phyloP scores from a whole-genome alignment of 1,140 invertebrate genomes.

The Elysia chlorotica region DNA sequence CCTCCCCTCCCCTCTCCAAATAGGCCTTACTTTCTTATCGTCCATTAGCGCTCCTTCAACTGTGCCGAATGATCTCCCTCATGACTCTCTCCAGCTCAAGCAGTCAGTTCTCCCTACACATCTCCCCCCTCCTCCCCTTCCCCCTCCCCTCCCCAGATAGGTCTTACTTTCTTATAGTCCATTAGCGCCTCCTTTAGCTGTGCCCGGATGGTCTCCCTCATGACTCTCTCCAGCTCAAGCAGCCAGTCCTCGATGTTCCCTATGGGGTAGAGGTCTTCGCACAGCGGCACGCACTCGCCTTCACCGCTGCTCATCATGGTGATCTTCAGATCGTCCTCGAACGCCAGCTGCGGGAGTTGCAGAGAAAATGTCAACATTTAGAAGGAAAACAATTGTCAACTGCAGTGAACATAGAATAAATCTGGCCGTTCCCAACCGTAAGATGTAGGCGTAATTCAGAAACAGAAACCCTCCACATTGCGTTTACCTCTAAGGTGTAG shows the following conservation, averaged over 20 bases:
- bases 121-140: no score
- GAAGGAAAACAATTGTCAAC: no score
- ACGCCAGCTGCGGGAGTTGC: constrained; percentile 52
- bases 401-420: no score
- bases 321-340: constrained; percentile 62
- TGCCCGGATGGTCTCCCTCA: constrained; percentile 57
- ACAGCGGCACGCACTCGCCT: constrained; percentile 60
- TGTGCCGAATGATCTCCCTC: constrained; percentile 56
- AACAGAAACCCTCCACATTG: no score
- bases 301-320: constrained; percentile 62
- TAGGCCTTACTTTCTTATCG: no score
- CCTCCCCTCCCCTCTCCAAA: no score
- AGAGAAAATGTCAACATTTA: no score
- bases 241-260: constrained; percentile 65
- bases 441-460: no score
- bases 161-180: constrained; percentile 55
- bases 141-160: no score
- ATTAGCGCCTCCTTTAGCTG: constrained; percentile 55
- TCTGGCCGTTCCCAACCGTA: no score
- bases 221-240: constrained; percentile 59
- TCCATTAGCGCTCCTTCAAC: no score
- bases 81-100: constrained; percentile 60
- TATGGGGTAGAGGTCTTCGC: constrained; percentile 58
- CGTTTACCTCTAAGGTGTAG: no score
- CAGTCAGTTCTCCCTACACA: constrained; percentile 65